phyloP scores from a whole-genome alignment of 2,888 invertebrate species.

The Malthinus flaveolus region DNA sequence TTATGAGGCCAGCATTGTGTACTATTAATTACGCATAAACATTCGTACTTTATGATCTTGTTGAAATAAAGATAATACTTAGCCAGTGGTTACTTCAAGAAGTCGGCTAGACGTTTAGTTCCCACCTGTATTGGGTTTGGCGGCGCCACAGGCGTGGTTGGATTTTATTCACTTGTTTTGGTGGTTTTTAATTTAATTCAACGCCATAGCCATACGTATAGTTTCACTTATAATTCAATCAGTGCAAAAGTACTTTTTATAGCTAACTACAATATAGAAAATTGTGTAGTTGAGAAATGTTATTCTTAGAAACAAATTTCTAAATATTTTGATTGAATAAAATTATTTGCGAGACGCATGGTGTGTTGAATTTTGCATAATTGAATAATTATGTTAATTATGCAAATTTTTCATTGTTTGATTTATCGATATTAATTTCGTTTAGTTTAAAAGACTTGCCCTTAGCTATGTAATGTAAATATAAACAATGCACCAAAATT shows the following conservation, averaged over 20 bases:
- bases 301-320: conserved; percentile 14
- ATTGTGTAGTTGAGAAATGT: conserved; percentile 12
- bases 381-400: too few species aligned
- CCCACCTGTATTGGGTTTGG: conserved; percentile 51
- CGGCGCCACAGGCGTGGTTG: conserved; percentile 51
- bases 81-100: conserved; percentile 19
- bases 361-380: too few species aligned
- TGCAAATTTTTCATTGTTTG: too few species aligned
- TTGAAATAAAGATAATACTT: not conserved
- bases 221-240: conserved; percentile 28
- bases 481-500: too few species aligned
- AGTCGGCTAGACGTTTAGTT: conserved; percentile 36
- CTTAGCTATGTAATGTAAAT: too few species aligned
- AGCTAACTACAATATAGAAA: conserved; percentile 3
- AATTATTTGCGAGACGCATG: too few species aligned
- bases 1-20: too few species aligned
- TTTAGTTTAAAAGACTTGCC: too few species aligned
- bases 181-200: conserved; percentile 41
- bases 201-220: conserved; percentile 38
- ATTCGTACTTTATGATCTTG: too few species aligned
- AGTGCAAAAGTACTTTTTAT: conserved; percentile 14
- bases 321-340: not conserved
- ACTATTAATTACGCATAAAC: too few species aligned
- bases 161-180: conserved; percentile 42
- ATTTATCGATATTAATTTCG: too few species aligned